Evolutionary conservation across 2,797 vertebrate genomes (phyloP).

Genomic region (Fistularia tabacaria): DNA sequence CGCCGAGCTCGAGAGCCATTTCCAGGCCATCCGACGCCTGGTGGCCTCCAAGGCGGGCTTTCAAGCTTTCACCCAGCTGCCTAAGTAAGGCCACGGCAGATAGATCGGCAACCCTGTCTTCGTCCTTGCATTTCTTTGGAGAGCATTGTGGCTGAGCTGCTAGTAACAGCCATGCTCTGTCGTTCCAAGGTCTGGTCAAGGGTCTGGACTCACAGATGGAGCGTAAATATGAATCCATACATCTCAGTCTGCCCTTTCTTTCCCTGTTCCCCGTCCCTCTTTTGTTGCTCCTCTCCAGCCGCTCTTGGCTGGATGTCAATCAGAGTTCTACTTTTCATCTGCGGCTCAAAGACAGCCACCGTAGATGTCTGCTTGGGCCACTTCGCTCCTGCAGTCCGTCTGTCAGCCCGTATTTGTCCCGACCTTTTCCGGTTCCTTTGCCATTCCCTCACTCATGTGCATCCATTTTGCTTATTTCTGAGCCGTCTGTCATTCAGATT

Average conservation of each 20-base stretch:
- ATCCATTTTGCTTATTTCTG: conserved; percentile 9
- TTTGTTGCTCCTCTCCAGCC: conserved; percentile 2
- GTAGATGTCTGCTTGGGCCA: conserved; percentile 38
- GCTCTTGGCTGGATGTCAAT: conserved; percentile 22
- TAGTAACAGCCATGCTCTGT: conserved; percentile 73
- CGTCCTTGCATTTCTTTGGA: conserved; percentile 28
- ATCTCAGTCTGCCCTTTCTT: conserved; percentile 70
- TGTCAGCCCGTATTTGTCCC: conserved; percentile 39
- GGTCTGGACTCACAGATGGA: conserved; percentile 74
- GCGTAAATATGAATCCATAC: conserved; percentile 79
- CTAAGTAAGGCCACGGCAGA: conserved; percentile 79
- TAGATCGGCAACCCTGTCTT: background rate
- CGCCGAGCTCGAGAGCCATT: conserved; percentile 94
- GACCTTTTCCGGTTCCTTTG: conserved; percentile 13
- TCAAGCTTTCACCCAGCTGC: conserved; percentile 97
- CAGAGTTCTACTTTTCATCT: conserved; percentile 37
- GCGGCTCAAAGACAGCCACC: conserved; percentile 31
- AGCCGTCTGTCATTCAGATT: conserved; percentile 19
- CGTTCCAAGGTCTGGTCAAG: conserved; percentile 78
- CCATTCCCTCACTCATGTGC: conserved; percentile 26
- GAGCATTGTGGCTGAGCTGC: conserved; percentile 44
- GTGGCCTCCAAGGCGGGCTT: conserved; percentile 99
- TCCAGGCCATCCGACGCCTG: conserved; percentile 93
- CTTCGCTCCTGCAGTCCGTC: conserved; percentile 27
- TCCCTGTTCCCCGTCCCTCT: conserved; percentile 24